Evolutionary conservation across 2,888 invertebrate species (phyloP).

Genomic region (Prosapia bicincta): DNA sequence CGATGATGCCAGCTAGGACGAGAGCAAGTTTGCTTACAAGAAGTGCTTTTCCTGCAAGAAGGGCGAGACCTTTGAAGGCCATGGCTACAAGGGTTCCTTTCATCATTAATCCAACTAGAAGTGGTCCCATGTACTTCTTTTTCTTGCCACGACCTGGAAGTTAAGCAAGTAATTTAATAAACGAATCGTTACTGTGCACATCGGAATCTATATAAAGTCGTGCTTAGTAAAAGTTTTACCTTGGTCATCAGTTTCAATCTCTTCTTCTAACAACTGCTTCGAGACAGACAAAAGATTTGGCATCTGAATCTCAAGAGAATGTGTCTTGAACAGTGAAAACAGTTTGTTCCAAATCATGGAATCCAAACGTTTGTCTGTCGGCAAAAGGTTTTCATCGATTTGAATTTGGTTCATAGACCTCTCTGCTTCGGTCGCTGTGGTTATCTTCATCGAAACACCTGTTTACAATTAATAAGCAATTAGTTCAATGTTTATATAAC

Average conservation of each 20-base stretch:
- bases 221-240: no score
- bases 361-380: slow-evolving; percentile 38
- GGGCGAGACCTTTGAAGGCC: slow-evolving; percentile 70
- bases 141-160: slow-evolving; percentile 55
- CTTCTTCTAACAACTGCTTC: slow-evolving; percentile 50
- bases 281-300: slow-evolving; percentile 61
- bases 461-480: no score
- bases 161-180: no score
- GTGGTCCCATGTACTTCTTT: slow-evolving; percentile 63
- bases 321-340: slow-evolving; percentile 39
- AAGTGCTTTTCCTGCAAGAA: slow-evolving; percentile 46
- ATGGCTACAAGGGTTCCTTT: slow-evolving; percentile 70
- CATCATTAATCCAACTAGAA: slow-evolving; percentile 60
- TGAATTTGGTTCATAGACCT: slow-evolving; percentile 30
- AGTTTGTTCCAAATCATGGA: slow-evolving; percentile 40
- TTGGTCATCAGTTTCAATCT: slow-evolving; percentile 63
- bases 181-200: no score
- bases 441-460: slow-evolving; percentile 53
- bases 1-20: slow-evolving; percentile 47
- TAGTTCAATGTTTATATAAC: no score
- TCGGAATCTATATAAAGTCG: no score
- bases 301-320: slow-evolving; percentile 60
- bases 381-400: slow-evolving; percentile 35
- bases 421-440: slow-evolving; percentile 37
- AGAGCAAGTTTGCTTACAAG: slow-evolving; percentile 44